These are phyloP conservation scores for Rhagonycha fulva DNA, from an alignment of 2,888 invertebrate genomes.

Conservation along the genomic window DNA sequence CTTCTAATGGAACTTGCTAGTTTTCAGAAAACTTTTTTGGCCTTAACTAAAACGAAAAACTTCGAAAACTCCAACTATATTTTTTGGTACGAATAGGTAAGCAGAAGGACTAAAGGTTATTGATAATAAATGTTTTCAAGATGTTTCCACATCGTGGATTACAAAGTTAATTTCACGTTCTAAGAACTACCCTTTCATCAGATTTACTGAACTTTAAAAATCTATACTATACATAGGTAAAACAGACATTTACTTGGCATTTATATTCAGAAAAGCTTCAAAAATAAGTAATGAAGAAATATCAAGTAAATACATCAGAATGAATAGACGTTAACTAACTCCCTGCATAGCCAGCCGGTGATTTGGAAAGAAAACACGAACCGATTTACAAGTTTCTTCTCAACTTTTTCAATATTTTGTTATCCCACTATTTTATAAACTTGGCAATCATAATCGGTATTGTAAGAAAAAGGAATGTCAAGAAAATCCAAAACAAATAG, in stretches of 20 bases:
- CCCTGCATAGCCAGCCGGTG: not conserved
- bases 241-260: not conserved
- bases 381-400: not conserved
- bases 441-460: not conserved
- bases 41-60: not conserved
- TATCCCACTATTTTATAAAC: not conserved
- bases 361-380: not conserved
- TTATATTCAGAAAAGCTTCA: not conserved
- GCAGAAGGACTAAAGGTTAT: not conserved
- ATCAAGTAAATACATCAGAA: not conserved
- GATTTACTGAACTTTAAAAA: not conserved
- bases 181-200: not conserved
- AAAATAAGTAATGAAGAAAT: not conserved
- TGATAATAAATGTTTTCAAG: not conserved
- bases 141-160: not conserved
- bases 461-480: not conserved
- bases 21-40: not conserved
- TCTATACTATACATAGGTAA: not conserved
- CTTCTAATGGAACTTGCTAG: slow-evolving; percentile 1
- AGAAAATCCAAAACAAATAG: not conserved
- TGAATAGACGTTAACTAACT: not conserved
- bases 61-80: not conserved
- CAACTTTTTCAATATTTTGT: not conserved
- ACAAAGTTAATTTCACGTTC: not conserved
- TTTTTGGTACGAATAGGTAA: no score